phyloP scores from a whole-genome alignment of 2,888 invertebrate genomes.

The Pimpla rufipes region DNA sequence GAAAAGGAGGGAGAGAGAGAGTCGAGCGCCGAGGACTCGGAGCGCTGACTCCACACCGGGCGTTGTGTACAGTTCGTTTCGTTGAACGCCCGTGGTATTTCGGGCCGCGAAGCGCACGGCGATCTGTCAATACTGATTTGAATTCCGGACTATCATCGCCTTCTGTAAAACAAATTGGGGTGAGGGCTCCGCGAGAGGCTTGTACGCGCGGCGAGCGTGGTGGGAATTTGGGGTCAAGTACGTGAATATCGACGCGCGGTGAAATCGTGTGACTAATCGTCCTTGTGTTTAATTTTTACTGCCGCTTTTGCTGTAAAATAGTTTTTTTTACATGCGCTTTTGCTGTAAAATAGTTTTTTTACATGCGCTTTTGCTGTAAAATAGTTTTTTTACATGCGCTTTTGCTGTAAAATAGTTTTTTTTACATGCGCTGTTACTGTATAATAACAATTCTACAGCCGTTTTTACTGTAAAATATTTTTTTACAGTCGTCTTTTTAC shows the following conservation, averaged over 20 bases:
- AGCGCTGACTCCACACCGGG: slow-evolving; percentile 49
- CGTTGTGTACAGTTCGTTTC: slow-evolving; percentile 26
- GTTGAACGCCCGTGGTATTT: slow-evolving; percentile 36
- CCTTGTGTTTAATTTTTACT: neutral
- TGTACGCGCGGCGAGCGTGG: no score
- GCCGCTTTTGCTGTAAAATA: neutral
- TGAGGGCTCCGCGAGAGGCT: neutral
- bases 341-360: neutral
- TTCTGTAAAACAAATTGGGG: neutral
- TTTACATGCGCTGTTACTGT: neutral
- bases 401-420: neutral
- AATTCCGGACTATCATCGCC: slow-evolving; percentile 49
- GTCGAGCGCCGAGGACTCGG: no score
- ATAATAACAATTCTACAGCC: neutral
- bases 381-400: neutral
- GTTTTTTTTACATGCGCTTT: neutral
- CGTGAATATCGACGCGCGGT: no score
- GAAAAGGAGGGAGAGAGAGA: no score
- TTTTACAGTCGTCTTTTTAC: no score
- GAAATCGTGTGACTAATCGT: neutral
- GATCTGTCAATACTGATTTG: slow-evolving; percentile 62
- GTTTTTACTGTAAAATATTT: neutral
- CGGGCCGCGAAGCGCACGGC: slow-evolving; percentile 1
- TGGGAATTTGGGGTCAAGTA: neutral
- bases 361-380: neutral